phyloP scores from a whole-genome alignment of 2,888 invertebrate genomes.

The Aspidiotus destructor region DNA sequence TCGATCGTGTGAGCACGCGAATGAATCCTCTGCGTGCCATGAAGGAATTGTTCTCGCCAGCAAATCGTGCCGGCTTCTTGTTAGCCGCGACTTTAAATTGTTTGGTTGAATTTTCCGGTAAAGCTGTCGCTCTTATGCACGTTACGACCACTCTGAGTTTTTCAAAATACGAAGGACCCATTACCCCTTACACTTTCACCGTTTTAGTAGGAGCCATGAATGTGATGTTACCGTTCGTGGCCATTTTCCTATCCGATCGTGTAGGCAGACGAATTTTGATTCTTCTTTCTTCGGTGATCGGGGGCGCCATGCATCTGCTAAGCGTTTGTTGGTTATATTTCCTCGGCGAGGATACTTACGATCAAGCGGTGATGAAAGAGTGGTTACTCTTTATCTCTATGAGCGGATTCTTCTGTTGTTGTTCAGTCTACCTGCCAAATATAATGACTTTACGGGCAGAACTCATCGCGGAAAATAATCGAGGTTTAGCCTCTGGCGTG shows the following conservation, averaged over 20 bases:
- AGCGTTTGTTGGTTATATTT: slow-evolving; percentile 10
- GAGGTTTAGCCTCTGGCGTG: slow-evolving; percentile 19
- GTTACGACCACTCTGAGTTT: slow-evolving; percentile 9
- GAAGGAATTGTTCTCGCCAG: slow-evolving; percentile 2
- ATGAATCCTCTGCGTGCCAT: not conserved
- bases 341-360: not conserved
- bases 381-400: slow-evolving; percentile 18
- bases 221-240: slow-evolving; percentile 5
- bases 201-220: slow-evolving; percentile 16
- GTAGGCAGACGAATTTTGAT: slow-evolving; percentile 17
- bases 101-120: slow-evolving; percentile 15
- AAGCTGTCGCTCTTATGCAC: slow-evolving; percentile 6
- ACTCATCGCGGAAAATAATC: slow-evolving; percentile 15
- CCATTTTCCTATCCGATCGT: slow-evolving; percentile 15
- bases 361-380: not conserved
- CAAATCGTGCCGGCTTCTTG: slow-evolving; percentile 12
- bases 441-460: slow-evolving; percentile 19
- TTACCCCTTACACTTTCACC: slow-evolving; percentile 8
- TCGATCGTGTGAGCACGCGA: not conserved
- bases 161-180: not conserved
- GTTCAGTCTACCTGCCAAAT: slow-evolving; percentile 18
- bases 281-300: not conserved
- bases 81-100: slow-evolving; percentile 10
- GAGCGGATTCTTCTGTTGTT: slow-evolving; percentile 10
- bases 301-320: not conserved